A percentile compares a stretch with the other conserved stretches of the same genome.
These are phyloP conservation scores for Phania funesta DNA, from an alignment of 2,888 invertebrate species.

Conservation along the genomic window DNA sequence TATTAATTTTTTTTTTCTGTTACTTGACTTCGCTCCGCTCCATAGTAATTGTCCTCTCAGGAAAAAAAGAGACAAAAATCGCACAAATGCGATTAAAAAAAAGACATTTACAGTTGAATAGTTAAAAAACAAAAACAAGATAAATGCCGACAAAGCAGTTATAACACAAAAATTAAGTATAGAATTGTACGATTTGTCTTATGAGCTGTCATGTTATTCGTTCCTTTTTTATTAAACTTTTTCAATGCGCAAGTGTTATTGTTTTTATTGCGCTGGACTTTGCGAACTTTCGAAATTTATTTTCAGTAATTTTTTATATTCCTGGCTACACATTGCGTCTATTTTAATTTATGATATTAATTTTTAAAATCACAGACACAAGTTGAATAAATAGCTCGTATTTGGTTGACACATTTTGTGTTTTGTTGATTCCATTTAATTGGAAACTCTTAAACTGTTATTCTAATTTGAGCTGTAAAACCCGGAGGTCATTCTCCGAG, in stretches of 20 bases:
- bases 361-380: conserved; percentile 49
- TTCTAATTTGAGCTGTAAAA: conserved; percentile 28
- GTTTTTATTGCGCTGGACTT: conserved; percentile 7
- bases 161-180: conserved; percentile 56
- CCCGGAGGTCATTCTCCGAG: too few relatives aligned
- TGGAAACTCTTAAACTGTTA: conserved; percentile 5
- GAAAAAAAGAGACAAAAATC: conserved; percentile 11
- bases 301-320: not conserved
- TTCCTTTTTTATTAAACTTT: conserved; percentile 40
- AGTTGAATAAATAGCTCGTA: conserved; percentile 33
- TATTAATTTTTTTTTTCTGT: conserved; percentile 12
- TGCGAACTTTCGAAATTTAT: conserved; percentile 46
- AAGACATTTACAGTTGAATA: conserved; percentile 40
- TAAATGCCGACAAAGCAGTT: conserved; percentile 63
- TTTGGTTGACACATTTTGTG: conserved; percentile 12
- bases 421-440: conserved; percentile 26
- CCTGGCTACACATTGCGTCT: conserved; percentile 7
- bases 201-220: conserved; percentile 58
- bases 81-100: conserved; percentile 27
- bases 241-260: not conserved
- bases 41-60: conserved; percentile 56
- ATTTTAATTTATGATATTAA: conserved; percentile 50
- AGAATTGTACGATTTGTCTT: conserved; percentile 65
- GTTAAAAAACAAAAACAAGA: conserved; percentile 21
- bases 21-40: not conserved